Base-by-base conservation (phyloP, 2,113 vertebrate genomes). In the Mus pahari region DNA sequence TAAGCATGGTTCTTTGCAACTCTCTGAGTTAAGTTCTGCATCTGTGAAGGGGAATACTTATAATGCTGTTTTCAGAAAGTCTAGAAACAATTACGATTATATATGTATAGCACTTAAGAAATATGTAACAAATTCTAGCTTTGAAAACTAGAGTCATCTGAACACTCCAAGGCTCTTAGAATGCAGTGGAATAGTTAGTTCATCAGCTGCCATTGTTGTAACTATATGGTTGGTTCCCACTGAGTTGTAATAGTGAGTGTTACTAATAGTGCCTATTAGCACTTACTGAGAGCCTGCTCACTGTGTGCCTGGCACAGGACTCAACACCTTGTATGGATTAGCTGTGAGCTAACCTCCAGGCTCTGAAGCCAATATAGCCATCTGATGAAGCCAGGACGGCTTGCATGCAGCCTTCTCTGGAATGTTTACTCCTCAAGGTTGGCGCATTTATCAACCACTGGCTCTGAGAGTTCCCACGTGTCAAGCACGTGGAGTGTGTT, bases 381-480 rank as follows among this genome's bases (percentile, higher is more conserved):
- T 81, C 79, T 77, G 24, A 42, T 13, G 48, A 16, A 45, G 55
- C 55, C 33, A 2, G 0, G 75, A 82, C 94, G 55, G 10, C 83
- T 19, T 86, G 22, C 22, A 2, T 24, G 22, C 48, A 53, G 92
- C 90, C 75, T 58, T 96, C 83, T 73, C 95, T 89, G 64, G 74
- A 86, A 48, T 48, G 64, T 66, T 83, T 89, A 42, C 73, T 86
- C 86, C 74, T 33, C 28, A 17, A 87, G 33, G 66, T 84, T 92
- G 96, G 94, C 96, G 91, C 87, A 31, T 84, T 82, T 91, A 50
- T 58, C 90, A 84, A 89, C 90, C 68, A 50, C 22, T 53, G 84
- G 81, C 90, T 90, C 86, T 71, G 77, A 91, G 77, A 24, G 42
- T 71, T 62, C 89, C 95, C 95, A 94, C 26, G 73, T 81, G 97